Evolutionary conservation across 1,140 invertebrate genomes (phyloP).

Genomic region (Paraescarpia echinospica): DNA sequence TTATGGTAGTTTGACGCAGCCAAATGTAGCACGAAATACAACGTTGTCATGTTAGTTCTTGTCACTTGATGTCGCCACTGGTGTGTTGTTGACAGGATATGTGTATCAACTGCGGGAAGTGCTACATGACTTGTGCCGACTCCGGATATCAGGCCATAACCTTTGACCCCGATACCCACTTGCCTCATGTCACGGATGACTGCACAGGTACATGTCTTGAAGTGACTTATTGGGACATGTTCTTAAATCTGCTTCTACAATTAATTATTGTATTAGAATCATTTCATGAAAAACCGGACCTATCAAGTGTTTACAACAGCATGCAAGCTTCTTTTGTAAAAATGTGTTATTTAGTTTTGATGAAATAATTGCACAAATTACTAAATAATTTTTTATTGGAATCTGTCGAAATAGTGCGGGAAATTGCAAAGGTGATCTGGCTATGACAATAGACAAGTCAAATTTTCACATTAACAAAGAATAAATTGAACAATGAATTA

Average conservation of each 20-base stretch:
- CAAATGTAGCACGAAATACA: not conserved
- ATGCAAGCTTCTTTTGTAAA: too few species aligned
- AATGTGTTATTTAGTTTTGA: too few species aligned
- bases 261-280: too few species aligned
- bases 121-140: slow-evolving; percentile 99
- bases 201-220: slow-evolving; percentile 78
- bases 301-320: too few species aligned
- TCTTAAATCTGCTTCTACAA: too few species aligned
- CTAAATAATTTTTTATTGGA: too few species aligned
- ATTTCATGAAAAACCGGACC: too few species aligned
- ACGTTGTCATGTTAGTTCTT: too few species aligned
- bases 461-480: not conserved
- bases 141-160: slow-evolving; percentile 95
- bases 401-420: too few species aligned
- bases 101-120: slow-evolving; percentile 99
- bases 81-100: slow-evolving; percentile 75
- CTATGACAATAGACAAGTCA: not conserved
- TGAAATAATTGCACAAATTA: too few species aligned
- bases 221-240: too few species aligned
- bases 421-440: too few species aligned
- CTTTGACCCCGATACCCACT: slow-evolving; percentile 88
- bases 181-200: slow-evolving; percentile 87
- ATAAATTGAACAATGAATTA: not conserved
- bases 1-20: not conserved
- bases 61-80: slow-evolving; percentile 32